Base-by-base conservation (phyloP, 2,888 invertebrate species). In the Cryptocephalus primarius region DNA sequence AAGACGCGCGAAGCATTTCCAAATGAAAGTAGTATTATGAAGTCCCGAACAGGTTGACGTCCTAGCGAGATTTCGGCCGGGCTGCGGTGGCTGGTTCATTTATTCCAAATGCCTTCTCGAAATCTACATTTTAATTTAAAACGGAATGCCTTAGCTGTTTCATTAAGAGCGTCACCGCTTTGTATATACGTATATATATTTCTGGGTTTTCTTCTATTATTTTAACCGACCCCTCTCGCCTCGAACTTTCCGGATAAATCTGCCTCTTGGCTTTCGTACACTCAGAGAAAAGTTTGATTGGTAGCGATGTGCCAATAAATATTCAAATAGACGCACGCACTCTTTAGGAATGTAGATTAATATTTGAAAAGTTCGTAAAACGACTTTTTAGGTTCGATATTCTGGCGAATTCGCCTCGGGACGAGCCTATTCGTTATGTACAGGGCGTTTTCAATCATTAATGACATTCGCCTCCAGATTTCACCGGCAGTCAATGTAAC, bases 101-200 rank as follows among this genome's bases (percentile, higher is more conserved):
- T 58, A 55, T 56, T 53, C 39, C 53, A 55, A 59, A 63, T 63
- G 60, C 60, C 59, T 54, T 48, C 55, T 51, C 56, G 59, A 57
- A 63, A 64, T 64, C 62, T 64, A 60, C 64, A 64, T 64, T 64
- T 63, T 62, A 63, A 64, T 64, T 64, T 63, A 62, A 64, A 62
- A 59, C 57, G 53, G 51, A 58, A 59, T 59, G 59, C 57, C 59
- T 55, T 51, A 48, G 55, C 50, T 50, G 54, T 56, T 59, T 58
- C 59, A 58, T 59, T 60, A 59, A 55, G 51, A 50, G 47, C 51
- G 48, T 50, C 53, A 49, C 53, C 51, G 52, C 55, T 52, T 55
- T 55, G 46, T 54, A 50, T 55, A 51, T 46, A 51, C 53, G 46
- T 54, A 50, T 55, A 51, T 46, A 51, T 51, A 14, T n/a, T 40